These are phyloP conservation scores for Zeugodacus cucurbitae DNA, from an alignment of 1,140 invertebrate species.

Conservation along the genomic window DNA sequence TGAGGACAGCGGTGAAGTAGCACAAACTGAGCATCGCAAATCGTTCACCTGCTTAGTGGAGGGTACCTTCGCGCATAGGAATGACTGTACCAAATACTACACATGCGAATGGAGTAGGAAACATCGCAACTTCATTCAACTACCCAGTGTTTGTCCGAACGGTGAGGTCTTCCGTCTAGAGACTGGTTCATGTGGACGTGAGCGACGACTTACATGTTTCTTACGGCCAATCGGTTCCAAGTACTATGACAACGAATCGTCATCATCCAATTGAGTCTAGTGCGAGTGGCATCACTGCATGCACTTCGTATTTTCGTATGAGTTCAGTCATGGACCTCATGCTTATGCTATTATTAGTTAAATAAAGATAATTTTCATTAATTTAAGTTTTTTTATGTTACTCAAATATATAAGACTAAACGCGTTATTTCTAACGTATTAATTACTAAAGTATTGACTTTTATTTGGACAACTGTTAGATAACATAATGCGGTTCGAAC, in stretches of 20 bases:
- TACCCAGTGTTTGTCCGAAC: background rate
- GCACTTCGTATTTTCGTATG: background rate
- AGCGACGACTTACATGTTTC: background rate
- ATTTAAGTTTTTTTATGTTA: background rate
- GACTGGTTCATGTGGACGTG: background rate
- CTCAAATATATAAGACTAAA: background rate
- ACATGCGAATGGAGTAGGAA: background rate
- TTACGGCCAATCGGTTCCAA: background rate
- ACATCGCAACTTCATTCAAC: background rate
- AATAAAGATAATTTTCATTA: background rate
- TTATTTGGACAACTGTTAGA: background rate
- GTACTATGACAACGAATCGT: background rate
- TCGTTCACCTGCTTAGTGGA: background rate
- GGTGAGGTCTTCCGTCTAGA: background rate
- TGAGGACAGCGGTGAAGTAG: background rate
- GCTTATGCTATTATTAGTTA: background rate
- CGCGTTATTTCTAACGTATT: background rate
- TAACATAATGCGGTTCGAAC: too few species aligned
- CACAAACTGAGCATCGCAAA: background rate
- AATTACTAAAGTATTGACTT: background rate
- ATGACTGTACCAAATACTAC: slow-evolving; percentile 16
- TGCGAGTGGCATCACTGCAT: background rate
- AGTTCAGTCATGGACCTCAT: background rate
- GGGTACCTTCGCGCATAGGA: background rate
- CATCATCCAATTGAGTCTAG: background rate